A percentile compares a stretch with the other conserved stretches of the same genome.
phyloP scores from a whole-genome alignment of 2,888 invertebrate genomes.

The Agriotes lineatus region DNA sequence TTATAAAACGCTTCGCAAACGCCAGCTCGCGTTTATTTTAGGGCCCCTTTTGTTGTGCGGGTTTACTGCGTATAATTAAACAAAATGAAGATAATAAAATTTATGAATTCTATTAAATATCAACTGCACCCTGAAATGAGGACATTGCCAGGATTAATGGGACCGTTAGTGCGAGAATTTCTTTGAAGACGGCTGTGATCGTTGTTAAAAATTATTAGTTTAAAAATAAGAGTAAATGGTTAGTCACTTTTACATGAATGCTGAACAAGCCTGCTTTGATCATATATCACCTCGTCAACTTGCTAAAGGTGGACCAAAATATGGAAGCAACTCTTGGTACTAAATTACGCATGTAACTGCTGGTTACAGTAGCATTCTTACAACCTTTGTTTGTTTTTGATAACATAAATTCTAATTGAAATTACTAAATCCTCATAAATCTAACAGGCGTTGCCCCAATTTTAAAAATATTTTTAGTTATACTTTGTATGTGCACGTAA shows the following conservation, averaged over 20 bases:
- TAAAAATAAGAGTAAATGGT: neutral
- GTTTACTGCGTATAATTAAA: slow-evolving; percentile 37
- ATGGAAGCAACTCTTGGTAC: no score
- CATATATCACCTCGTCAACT: no score
- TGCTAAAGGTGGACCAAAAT: no score
- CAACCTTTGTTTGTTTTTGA: no score
- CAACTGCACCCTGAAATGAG: slow-evolving; percentile 17
- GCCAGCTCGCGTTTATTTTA: slow-evolving; percentile 32
- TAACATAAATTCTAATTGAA: no score
- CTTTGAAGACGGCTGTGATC: slow-evolving; percentile 6
- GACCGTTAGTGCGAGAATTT: neutral
- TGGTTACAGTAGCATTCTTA: no score
- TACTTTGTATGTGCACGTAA: no score
- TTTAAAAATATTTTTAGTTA: no score
- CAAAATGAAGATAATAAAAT: slow-evolving; percentile 38
- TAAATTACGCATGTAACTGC: no score
- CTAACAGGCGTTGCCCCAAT: no score
- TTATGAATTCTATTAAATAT: slow-evolving; percentile 37
- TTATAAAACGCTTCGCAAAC: slow-evolving; percentile 37
- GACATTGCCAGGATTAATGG: slow-evolving; percentile 24
- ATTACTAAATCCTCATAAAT: no score
- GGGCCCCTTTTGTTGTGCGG: slow-evolving; percentile 30
- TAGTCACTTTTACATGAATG: slow-evolving; percentile 21
- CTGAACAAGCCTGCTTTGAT: slow-evolving; percentile 20
- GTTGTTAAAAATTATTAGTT: neutral